Evolutionary conservation across 30 jellyfish, hydroid and myxozoan genomes (phyloP), one percentile per base, ranked within the genome.

Genomic region (Chrysaora quinquecirrha): DNA sequence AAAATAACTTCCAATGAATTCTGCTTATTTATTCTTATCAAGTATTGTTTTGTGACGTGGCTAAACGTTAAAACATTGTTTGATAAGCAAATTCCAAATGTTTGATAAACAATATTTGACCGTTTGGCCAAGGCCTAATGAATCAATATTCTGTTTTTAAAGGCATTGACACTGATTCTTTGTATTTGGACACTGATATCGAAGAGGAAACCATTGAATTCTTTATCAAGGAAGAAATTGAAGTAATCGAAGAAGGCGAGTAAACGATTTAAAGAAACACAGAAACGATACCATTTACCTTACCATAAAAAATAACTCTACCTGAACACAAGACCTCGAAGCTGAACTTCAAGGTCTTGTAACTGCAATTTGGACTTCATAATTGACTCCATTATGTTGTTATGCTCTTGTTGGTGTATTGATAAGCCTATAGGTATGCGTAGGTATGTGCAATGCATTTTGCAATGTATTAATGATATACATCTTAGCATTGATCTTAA

Each of bases 171-270:
- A 86, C 98, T 16, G 98, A 93, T 62, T 63, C 82, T 28, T 46
- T 80, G 73, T 82, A 93, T 78, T 63, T 61, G 30, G 90, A 91
- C 80, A 80, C 84, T 9, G 98, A 93, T 64, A 76, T 86, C 52
- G 97, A 86, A 30, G 98, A 93, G 48, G 98, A 93, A 54, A 86
- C 95, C 0, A 75, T 93, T 71, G 98, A 93, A 78, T 93, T 93
- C 82, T 93, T 93, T 84, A 82, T 93, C 80, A 90, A 84, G 47
- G 98, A 93, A 81, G 98, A 93, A 74, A 82, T 46, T 73, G 97
- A 93, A 73, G 73, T 93, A n/a, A 48, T 87, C 1, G 96, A 65
- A 90, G 86, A 78, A 32, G 70, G 83, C 82, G 92, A 90, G 96
- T 76, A 50, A 72, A 23, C 69, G 35, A 43, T 9, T 38, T 64